Percentiles rank a stretch among this genome's conserved stretches.
Evolutionary conservation across 2,888 invertebrate species (phyloP).

Genomic region (Reticulitermes lucifugus): DNA sequence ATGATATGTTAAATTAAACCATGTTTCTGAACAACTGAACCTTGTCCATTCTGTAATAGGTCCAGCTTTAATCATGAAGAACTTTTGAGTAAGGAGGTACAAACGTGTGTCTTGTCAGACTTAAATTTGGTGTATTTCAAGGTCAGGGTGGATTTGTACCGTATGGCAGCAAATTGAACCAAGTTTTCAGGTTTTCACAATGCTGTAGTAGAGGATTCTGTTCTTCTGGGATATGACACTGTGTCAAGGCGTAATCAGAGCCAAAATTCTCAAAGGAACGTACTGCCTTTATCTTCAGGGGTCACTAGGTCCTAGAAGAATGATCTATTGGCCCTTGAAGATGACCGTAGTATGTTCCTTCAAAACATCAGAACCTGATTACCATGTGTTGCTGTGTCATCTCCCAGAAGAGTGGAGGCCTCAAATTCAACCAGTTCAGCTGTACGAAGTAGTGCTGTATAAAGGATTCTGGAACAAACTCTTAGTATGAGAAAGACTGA

Average conservation of each 20-base stretch:
- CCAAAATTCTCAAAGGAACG: too few species aligned
- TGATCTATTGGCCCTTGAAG: too few species aligned
- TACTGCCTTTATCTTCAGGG: too few species aligned
- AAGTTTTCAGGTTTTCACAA: too few species aligned
- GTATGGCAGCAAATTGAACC: not conserved
- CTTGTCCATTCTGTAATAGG: slow-evolving; percentile 5
- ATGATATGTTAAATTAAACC: not conserved
- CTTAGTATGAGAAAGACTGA: not conserved
- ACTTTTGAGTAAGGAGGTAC: not conserved
- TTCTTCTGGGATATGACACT: too few species aligned
- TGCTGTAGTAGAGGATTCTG: too few species aligned
- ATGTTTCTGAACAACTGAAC: not conserved
- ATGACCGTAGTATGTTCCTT: too few species aligned
- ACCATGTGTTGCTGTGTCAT: too few species aligned
- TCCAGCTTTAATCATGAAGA: not conserved
- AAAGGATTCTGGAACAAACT: not conserved
- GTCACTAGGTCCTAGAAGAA: too few species aligned
- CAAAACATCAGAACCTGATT: too few species aligned
- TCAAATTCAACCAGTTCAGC: not conserved
- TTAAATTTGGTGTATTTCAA: not conserved
- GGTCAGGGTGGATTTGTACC: not conserved
- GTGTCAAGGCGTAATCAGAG: too few species aligned
- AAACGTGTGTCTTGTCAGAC: not conserved
- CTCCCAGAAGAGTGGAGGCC: too few species aligned
- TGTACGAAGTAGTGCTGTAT: not conserved